These are phyloP conservation scores for Athrips mouffetella DNA, from an alignment of 2,888 invertebrate species.

Conservation along the genomic window DNA sequence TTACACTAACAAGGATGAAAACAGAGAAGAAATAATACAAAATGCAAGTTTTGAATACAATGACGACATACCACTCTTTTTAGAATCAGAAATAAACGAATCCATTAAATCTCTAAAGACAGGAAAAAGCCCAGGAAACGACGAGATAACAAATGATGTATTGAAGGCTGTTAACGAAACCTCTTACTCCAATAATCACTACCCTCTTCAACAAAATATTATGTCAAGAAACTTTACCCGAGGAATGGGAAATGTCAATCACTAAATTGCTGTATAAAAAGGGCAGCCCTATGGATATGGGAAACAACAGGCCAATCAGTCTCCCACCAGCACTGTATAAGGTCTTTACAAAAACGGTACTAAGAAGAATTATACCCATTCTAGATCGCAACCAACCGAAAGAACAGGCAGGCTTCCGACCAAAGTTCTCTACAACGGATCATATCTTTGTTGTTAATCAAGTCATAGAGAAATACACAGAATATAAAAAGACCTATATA, in stretches of 20 bases:
- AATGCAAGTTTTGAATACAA: no score
- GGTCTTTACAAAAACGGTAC: neutral
- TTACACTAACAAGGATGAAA: neutral
- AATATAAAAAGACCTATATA: no score
- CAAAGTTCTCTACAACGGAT: neutral
- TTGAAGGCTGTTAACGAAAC: neutral
- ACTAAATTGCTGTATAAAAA: slow-evolving; percentile 1
- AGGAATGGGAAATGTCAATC: neutral
- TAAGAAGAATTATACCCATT: neutral
- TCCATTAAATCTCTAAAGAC: neutral
- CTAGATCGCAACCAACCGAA: slow-evolving; percentile 14
- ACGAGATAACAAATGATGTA: neutral
- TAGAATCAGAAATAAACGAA: neutral
- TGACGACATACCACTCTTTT: neutral
- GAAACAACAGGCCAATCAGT: neutral
- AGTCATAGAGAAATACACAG: neutral
- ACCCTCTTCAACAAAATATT: neutral
- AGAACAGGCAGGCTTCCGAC: slow-evolving; percentile 24
- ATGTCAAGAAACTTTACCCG: neutral
- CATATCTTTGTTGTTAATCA: neutral
- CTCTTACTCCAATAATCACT: neutral
- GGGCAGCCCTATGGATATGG: neutral
- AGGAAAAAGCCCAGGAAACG: neutral
- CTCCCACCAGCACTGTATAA: neutral
- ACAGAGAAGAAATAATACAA: neutral